phyloP scores from a whole-genome alignment of 2,797 vertebrate species.

The Urophycis tenuis region DNA sequence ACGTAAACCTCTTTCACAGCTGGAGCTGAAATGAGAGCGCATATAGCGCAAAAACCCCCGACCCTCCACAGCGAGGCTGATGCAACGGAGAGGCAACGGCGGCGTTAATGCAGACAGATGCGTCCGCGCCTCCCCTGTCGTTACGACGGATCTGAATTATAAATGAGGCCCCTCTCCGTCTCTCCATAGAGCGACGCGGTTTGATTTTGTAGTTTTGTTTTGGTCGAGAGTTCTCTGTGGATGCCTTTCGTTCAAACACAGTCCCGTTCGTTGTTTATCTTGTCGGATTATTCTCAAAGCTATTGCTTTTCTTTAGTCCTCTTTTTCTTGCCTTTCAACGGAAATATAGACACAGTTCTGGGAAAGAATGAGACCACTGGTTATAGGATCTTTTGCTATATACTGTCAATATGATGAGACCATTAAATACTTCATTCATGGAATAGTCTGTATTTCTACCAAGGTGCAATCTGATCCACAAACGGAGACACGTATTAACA shows the following conservation, averaged over 20 bases:
- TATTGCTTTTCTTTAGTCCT: neutral
- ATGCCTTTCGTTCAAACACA: conserved; percentile 12
- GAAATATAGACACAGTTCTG: no score
- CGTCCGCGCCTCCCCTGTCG: conserved; percentile 62
- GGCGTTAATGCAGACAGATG: conserved; percentile 69
- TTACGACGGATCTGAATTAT: conserved; percentile 69
- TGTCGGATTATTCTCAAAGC: conserved; percentile 13
- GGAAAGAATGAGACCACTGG: no score
- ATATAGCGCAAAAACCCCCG: no score
- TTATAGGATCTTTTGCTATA: no score
- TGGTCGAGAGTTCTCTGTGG: neutral
- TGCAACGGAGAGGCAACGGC: conserved; percentile 67
- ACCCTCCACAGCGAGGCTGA: conserved; percentile 65
- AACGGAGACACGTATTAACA: no score
- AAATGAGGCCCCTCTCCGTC: conserved; percentile 60
- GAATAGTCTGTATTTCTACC: no score
- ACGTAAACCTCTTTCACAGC: conserved; percentile 59
- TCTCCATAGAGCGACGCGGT: no score
- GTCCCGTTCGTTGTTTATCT: neutral
- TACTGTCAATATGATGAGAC: no score
- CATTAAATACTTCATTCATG: no score
- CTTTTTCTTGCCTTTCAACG: neutral
- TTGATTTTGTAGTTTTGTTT: no score
- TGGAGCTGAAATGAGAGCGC: conserved; percentile 64
- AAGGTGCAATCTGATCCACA: no score